phyloP scores from a whole-genome alignment of 2,113 vertebrate species.

The Lophura nycthemera region DNA sequence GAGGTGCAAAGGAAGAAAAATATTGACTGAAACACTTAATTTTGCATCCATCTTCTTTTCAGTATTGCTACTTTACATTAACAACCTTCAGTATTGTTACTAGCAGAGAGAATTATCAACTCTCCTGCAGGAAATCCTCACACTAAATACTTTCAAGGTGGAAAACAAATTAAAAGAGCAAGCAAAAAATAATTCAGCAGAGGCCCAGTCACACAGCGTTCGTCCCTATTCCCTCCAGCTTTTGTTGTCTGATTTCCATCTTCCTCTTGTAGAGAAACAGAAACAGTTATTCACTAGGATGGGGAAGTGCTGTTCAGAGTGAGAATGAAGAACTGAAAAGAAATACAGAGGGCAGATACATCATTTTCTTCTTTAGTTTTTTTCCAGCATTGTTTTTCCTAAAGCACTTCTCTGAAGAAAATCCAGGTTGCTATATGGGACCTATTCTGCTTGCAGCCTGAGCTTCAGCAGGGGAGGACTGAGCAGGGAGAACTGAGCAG shows the following conservation, averaged over 20 bases:
- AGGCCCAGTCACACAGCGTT: background rate
- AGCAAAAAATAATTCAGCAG: background rate
- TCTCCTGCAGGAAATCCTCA: background rate
- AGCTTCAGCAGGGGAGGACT: background rate
- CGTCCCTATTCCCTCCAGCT: background rate
- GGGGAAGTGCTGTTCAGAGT: background rate
- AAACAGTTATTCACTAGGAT: background rate
- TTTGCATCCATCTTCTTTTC: background rate
- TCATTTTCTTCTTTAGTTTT: background rate
- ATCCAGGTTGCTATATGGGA: background rate
- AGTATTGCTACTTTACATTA: background rate
- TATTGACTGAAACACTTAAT: background rate
- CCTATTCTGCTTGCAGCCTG: background rate
- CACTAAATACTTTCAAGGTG: background rate
- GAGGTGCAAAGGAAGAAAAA: background rate
- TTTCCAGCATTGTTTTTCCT: background rate
- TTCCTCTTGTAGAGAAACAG: background rate
- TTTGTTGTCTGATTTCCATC: background rate
- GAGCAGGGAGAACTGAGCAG: background rate
- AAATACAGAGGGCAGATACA: background rate
- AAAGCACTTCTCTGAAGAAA: background rate
- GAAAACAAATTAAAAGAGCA: conserved; percentile 1
- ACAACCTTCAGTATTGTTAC: background rate
- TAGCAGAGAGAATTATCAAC: background rate
- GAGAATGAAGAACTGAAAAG: background rate